phyloP scores from a whole-genome alignment of 2,888 invertebrate genomes.

The Marronus borbonicus region DNA sequence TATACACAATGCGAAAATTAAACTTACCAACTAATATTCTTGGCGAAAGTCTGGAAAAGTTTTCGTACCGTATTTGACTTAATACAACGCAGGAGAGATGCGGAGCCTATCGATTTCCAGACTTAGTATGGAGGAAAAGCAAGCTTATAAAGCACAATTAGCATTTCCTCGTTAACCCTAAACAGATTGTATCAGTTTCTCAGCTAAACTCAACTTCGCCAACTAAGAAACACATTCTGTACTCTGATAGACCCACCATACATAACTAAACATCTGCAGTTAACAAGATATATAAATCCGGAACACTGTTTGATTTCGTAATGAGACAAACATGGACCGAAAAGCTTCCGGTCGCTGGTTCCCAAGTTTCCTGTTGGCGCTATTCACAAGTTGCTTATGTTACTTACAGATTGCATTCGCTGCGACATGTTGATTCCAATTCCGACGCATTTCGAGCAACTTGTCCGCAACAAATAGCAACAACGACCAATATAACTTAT shows the following conservation, averaged over 20 bases:
- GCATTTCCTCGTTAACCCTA: conserved; percentile 49
- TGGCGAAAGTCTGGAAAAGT: neutral
- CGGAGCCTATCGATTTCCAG: conserved; percentile 28
- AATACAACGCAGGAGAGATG: neutral
- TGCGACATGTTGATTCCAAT: conserved; percentile 56
- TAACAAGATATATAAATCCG: conserved; percentile 64
- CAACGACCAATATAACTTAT: conserved; percentile 32
- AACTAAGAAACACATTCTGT: conserved; percentile 49
- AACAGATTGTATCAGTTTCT: conserved; percentile 51
- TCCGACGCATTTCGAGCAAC: conserved; percentile 52
- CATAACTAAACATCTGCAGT: conserved; percentile 59
- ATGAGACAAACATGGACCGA: conserved; percentile 66
- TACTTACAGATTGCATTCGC: conserved; percentile 52
- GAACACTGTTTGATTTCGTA: conserved; percentile 67
- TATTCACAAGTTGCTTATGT: conserved; percentile 60
- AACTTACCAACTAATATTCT: neutral
- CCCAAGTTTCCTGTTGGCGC: conserved; percentile 60
- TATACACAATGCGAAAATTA: neutral
- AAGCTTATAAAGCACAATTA: conserved; percentile 47
- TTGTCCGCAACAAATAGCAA: conserved; percentile 41
- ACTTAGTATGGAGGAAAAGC: conserved; percentile 34
- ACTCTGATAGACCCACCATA: conserved; percentile 51
- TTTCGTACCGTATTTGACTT: neutral
- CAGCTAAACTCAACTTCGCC: conserved; percentile 45
- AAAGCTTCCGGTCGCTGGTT: conserved; percentile 64